These are phyloP conservation scores for Lamprotornis superbus DNA, from an alignment of 2,113 vertebrate species.

Conservation along the genomic window DNA sequence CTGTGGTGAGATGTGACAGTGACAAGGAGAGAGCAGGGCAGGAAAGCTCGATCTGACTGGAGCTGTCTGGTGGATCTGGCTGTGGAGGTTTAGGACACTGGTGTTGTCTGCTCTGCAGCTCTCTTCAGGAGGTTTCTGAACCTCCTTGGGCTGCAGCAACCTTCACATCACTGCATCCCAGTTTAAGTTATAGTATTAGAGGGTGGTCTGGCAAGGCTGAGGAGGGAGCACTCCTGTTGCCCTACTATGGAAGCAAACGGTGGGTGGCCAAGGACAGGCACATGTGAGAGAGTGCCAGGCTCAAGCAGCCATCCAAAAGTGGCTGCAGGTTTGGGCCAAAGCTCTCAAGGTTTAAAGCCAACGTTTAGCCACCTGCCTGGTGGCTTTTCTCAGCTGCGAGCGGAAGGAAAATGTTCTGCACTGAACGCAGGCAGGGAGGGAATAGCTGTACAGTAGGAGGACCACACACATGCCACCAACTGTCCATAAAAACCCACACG, in stretches of 20 bases:
- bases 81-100: background rate
- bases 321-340: background rate
- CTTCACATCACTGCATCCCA: background rate
- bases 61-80: background rate
- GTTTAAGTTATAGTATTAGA: background rate
- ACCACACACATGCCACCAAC: conserved; percentile 37
- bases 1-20: conserved; percentile 26
- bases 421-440: background rate
- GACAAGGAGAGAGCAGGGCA: background rate
- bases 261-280: background rate
- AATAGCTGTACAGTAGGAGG: background rate
- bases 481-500: background rate
- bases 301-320: background rate
- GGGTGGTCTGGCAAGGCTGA: background rate
- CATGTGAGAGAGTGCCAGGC: background rate
- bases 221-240: background rate
- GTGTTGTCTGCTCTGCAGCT: background rate
- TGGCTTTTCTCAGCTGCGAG: background rate
- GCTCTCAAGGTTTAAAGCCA: background rate
- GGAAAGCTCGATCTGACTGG: background rate
- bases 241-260: background rate
- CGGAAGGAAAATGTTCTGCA: background rate
- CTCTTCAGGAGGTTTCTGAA: background rate
- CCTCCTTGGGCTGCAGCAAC: background rate
- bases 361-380: background rate